Conservation (phyloP, 2,113 vertebrate genomes). For the Phyllostomus discolor region DNA sequence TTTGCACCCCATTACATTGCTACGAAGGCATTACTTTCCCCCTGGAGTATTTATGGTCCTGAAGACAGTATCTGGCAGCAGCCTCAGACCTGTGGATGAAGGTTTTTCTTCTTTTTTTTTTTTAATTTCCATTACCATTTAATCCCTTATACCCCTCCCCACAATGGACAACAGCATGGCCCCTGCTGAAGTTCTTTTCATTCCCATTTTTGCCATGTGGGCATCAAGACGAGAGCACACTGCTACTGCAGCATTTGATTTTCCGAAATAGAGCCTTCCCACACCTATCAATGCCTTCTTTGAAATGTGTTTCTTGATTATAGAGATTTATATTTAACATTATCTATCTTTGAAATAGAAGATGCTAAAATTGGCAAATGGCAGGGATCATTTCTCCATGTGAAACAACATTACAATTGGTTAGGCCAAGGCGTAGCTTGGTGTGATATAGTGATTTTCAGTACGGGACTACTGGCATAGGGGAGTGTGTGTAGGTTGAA, state of each 20-base stretch:
- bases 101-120: too few relatives aligned
- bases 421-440: too few relatives aligned
- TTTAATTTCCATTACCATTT: too few relatives aligned
- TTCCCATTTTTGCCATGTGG: not conserved
- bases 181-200: not conserved
- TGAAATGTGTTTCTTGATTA: not conserved
- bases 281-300: not conserved
- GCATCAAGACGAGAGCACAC: not conserved
- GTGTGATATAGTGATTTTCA: not conserved
- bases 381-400: not conserved
- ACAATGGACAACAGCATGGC: too few relatives aligned
- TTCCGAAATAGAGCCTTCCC: not conserved
- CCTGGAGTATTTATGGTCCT: not conserved
- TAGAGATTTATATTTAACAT: not conserved
- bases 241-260: not conserved
- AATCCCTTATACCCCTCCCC: too few relatives aligned
- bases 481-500: fast-evolving
- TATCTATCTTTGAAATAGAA: not conserved
- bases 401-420: not conserved
- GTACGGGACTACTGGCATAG: not conserved
- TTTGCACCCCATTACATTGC: not conserved
- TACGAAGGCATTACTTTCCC: not conserved
- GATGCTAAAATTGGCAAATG: not conserved
- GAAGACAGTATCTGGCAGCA: not conserved
- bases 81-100: not conserved